Evolutionary conservation across 2,797 vertebrate genomes (phyloP).

Genomic region (Gymnothorax reevesii): DNA sequence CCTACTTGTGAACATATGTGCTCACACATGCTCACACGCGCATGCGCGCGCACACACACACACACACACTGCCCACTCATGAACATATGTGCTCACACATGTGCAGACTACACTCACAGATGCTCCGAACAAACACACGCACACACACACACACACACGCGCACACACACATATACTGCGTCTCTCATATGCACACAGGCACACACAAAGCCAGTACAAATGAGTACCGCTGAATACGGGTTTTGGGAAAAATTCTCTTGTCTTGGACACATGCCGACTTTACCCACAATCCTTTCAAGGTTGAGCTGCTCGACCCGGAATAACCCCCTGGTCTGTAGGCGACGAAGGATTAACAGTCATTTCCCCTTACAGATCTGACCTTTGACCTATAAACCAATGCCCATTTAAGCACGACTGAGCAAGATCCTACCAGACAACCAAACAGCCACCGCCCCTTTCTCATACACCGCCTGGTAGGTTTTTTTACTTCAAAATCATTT

Average conservation of each 20-base stretch:
- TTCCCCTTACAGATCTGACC: background rate
- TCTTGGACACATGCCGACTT: background rate
- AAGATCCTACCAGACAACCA: background rate
- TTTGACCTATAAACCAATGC: background rate
- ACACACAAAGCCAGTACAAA: background rate
- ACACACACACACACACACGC: background rate
- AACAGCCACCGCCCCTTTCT: background rate
- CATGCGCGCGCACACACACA: background rate
- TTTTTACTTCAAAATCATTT: background rate
- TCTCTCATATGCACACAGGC: background rate
- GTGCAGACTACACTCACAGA: too few species aligned
- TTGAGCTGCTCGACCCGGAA: background rate
- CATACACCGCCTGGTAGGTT: background rate
- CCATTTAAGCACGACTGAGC: too few species aligned
- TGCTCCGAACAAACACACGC: background rate
- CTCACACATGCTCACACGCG: background rate
- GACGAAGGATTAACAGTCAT: background rate
- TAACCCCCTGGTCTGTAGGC: background rate
- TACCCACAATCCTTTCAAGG: background rate
- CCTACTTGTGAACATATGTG: background rate
- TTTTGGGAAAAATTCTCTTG: background rate
- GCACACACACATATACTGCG: background rate
- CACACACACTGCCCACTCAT: constrained; percentile 2
- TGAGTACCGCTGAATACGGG: background rate
- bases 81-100: background rate